These are phyloP conservation scores for Drosophila chauvacae DNA, from an alignment of 1,140 invertebrate genomes.

Conservation along the genomic window DNA sequence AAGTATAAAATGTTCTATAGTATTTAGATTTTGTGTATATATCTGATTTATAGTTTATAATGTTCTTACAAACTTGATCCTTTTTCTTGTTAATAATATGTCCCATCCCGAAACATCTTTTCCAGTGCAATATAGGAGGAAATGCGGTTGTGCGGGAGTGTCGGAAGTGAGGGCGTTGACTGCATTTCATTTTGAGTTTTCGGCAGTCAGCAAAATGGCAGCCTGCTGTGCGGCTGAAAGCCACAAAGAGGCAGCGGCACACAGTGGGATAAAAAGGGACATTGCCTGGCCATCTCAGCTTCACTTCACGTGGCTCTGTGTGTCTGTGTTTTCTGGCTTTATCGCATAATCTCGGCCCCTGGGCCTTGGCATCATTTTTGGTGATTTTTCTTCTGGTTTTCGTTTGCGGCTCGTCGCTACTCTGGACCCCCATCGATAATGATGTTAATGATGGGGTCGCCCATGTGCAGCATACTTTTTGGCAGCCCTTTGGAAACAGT, in stretches of 20 bases:
- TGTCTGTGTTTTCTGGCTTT: constrained; percentile 27
- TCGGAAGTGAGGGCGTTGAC: constrained; percentile 44
- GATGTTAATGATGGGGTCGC: constrained; percentile 64
- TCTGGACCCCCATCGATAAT: constrained; percentile 48
- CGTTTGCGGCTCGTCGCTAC: neutral
- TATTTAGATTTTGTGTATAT: too few species aligned
- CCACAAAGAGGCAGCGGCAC: constrained; percentile 21
- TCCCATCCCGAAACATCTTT: neutral
- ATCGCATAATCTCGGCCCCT: constrained; percentile 67
- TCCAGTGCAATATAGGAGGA: neutral
- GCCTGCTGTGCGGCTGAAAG: constrained; percentile 61
- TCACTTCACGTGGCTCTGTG: neutral
- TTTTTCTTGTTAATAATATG: neutral
- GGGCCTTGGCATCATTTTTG: constrained; percentile 45
- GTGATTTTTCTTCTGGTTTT: constrained; percentile 42
- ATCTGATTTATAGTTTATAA: too few species aligned
- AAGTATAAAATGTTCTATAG: too few species aligned
- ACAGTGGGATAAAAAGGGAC: constrained; percentile 4
- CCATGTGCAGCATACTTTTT: constrained; percentile 43
- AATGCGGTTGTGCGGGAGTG: constrained; percentile 20
- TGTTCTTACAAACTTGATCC: too few species aligned
- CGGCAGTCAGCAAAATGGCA: constrained; percentile 67
- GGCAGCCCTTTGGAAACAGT: constrained; percentile 9
- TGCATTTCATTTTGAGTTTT: constrained; percentile 72
- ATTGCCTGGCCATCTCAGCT: constrained; percentile 31